Evolutionary conservation across 2,888 invertebrate species (phyloP), one percentile per base, ranked within the genome.

Genomic region (Heliconius ismenius): DNA sequence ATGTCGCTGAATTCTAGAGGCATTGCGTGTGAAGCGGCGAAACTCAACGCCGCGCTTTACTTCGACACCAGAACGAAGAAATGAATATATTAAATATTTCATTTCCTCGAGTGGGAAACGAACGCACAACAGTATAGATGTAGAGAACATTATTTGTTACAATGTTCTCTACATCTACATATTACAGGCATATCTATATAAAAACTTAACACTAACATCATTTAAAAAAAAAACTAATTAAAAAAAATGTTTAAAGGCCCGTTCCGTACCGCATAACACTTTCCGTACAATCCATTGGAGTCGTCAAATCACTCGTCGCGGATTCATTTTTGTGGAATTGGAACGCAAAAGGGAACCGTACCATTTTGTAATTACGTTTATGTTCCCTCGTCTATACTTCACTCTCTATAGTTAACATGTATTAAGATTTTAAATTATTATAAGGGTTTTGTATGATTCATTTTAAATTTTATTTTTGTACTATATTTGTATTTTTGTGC

Each of bases 291-390:
- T 91, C 88, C 89, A 87, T 89, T 88, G 86, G 88, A 90, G 90
- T 91, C 92, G 91, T 92, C 92, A 92, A 93, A 92, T 92, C 92
- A 91, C 88, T 89, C 90, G 89, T 88, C 89, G 89, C 89, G 87
- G 88, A 90, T 89, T 90, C 90, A 90, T 91, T 92, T 92, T 93
- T 92, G 82, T 89, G 87, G 91, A 92, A 92, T 91, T 91, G 91
- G 89, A 91, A 89, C 90, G 89, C 90, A 90, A 91, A 91, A 88
- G 89, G 89, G 92, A 93, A 92, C 92, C 93, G 92, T 90, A 91
- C 89, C 90, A 90, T 91, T 93, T 92, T 90, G 73, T 91, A 93
- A 92, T 92, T 91, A 89, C 88, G 90, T 92, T 91, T 91, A 92
- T 78, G 89, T 89, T 88, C 91, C 91, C 90, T 89, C 82, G 89